Base-by-base conservation (phyloP, 2,797 vertebrate species). In the Tauraco hartlaubi region DNA sequence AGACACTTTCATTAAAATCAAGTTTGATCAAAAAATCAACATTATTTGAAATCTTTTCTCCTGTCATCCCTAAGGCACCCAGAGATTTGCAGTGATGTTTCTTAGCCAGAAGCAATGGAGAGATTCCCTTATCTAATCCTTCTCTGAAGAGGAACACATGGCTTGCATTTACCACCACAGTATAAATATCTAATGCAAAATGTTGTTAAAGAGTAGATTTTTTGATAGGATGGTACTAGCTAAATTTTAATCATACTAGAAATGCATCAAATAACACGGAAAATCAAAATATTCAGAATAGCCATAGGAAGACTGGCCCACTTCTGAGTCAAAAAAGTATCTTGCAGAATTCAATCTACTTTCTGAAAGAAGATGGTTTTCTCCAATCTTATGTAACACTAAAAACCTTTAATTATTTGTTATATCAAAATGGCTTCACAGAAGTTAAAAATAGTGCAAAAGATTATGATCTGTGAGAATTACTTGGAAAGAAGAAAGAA, bases 1-100 rank as follows among this genome's bases (percentile, higher is more conserved):
- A 95, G 69, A 88, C 68, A 76, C 41, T 88, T 92, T 76, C 78
- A 91, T 94, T 95, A 89, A 89, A 91, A 94, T 88, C 51, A 92
- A 88, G 72, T 94, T 85, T 83, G 79, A 96, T 91, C 90, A 41
- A 92, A 78, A 89, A 94, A 91, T 59, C 66, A 88, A 79, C 69
- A 56, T 71, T 74, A 88, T 88, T 92, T 92, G 77, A 92, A 92
- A 63, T 52, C 59, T 83, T 90, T 76, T 69, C 67, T 91, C 44
- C 66, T 78, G 61, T 84, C 62, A 88, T 93, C 63, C 88, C 62
- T 43, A 76, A 80, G 56, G 82, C 88, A 90, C 33, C 28, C 69
- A 67, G 76, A 89, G 33, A 92, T 86, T 54, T 83, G 63, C 66
- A 81, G 46, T 69, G n/a, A 69, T 86, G 49, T 67, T 83, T 55